Percentiles rank a stretch among this genome's conserved stretches.
Conservation (phyloP, 64 coral and sea anemone species). For the Cladopsammia gracilis region DNA sequence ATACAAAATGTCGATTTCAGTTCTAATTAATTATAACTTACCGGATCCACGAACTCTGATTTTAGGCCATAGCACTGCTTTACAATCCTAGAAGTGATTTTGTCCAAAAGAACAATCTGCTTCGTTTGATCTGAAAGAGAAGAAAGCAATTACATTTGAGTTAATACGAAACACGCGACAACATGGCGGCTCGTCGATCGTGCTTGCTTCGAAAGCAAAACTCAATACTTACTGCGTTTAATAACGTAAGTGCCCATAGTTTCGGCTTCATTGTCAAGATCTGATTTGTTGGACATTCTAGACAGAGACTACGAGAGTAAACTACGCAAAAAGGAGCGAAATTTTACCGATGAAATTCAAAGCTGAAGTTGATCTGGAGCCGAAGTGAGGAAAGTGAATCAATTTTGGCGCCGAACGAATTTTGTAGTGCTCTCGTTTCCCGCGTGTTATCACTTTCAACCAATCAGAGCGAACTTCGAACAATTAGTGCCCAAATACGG, state of each 20-base stretch:
- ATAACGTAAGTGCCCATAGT: conserved; percentile 23
- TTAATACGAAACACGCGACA: neutral
- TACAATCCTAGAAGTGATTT: conserved; percentile 91
- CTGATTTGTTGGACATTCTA: conserved; percentile 40
- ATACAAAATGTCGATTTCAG: neutral
- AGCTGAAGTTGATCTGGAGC: neutral
- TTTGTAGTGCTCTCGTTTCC: neutral
- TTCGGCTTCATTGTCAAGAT: conserved; percentile 45
- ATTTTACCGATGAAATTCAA: neutral
- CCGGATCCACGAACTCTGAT: conserved; percentile 86
- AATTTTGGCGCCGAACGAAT: neutral
- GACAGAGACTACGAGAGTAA: conserved; percentile 4
- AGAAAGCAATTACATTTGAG: neutral
- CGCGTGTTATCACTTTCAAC: neutral
- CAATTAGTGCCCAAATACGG: conserved; percentile 6
- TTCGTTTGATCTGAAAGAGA: conserved; percentile 76
- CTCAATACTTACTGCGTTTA: conserved; percentile 64
- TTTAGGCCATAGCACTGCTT: conserved; percentile 91
- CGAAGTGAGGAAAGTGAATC: neutral
- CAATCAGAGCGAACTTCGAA: conserved; percentile 17
- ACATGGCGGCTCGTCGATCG: conserved; percentile 40
- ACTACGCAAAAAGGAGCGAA: neutral
- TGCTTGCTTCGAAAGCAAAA: neutral
- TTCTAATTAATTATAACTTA: conserved; percentile 73
- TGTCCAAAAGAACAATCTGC: conserved; percentile 82